phyloP scores from a whole-genome alignment of 2,888 invertebrate genomes.

The Amblyteles armatorius region DNA sequence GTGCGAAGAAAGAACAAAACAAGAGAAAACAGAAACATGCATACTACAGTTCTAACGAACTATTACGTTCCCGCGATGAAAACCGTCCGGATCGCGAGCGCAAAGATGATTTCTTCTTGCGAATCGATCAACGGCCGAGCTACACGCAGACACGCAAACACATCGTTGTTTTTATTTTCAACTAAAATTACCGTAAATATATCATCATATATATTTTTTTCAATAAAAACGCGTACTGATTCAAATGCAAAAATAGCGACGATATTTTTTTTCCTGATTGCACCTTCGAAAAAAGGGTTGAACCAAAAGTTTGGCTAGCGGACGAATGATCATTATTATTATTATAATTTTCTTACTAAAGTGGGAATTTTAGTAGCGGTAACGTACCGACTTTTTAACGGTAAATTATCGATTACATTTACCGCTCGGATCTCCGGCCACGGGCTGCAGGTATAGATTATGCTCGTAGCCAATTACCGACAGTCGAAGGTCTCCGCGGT shows the following conservation, averaged over 20 bases:
- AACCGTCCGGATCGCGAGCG: constrained; percentile 9
- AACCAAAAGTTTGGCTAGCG: background rate
- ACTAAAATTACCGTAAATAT: background rate
- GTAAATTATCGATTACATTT: background rate
- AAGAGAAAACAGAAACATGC: background rate
- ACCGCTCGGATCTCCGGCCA: background rate
- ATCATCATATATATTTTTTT: background rate
- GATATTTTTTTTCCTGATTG: background rate
- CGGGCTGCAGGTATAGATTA: background rate
- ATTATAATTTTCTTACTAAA: background rate
- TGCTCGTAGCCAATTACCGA: constrained; percentile 50
- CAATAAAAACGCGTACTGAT: too few relatives aligned
- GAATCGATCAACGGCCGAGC: background rate
- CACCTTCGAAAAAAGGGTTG: background rate
- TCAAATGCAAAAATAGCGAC: too few relatives aligned
- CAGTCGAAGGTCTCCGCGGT: constrained; percentile 10
- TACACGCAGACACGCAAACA: background rate
- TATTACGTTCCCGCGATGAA: constrained; percentile 16
- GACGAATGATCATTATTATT: too few relatives aligned
- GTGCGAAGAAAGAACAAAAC: constrained; percentile 42
- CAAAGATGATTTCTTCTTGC: constrained; percentile 4
- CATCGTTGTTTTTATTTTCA: background rate
- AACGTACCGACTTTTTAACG: background rate
- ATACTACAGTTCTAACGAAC: constrained; percentile 15
- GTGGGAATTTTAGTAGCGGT: background rate